Conservation (phyloP, 2,113 vertebrate species). For the Opisthocomus hoazin region DNA sequence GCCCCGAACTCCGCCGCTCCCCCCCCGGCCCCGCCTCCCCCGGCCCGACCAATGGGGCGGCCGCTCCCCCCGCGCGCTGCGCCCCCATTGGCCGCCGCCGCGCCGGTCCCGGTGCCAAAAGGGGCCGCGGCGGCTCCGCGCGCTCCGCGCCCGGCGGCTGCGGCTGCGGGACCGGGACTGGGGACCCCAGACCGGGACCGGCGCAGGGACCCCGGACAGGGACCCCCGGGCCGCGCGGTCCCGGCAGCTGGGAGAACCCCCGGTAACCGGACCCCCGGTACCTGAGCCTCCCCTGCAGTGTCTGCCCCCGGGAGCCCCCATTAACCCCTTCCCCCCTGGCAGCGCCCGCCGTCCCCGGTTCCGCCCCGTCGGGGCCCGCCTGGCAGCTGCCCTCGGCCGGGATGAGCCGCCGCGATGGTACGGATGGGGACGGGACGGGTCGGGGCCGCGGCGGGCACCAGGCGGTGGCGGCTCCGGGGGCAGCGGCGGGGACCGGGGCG, state of each 20-base stretch:
- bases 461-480: no score
- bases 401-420: neutral
- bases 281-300: neutral
- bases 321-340: neutral
- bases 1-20: neutral
- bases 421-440: neutral
- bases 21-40: neutral
- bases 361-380: neutral
- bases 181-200: neutral
- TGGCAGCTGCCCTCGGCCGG: neutral
- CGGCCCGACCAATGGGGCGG: neutral
- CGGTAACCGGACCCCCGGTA: neutral
- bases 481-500: neutral
- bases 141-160: neutral
- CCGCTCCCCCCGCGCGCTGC: neutral
- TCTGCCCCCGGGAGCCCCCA: neutral
- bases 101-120: neutral
- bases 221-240: neutral
- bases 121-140: neutral
- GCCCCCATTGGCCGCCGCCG: neutral
- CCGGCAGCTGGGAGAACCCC: neutral
- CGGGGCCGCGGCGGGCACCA: neutral
- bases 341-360: neutral
- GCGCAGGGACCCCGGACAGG: neutral
- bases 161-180: neutral